Base-by-base conservation (phyloP, 2,113 vertebrate species). In the Turdus rufiventris region DNA sequence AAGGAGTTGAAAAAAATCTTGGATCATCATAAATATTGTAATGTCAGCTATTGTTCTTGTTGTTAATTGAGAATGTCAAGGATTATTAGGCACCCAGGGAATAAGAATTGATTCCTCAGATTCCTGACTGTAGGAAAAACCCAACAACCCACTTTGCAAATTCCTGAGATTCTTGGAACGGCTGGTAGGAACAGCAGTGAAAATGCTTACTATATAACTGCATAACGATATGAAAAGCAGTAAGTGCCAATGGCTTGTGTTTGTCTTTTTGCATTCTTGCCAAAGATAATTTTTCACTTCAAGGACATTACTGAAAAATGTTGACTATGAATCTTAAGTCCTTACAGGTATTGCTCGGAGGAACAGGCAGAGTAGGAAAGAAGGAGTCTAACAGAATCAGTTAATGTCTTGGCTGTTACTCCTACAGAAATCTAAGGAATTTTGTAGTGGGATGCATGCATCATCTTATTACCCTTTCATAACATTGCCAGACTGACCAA, bases 161-260 rank as follows among this genome's bases (percentile, higher is more conserved):
- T 94, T 95, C 79, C 63, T 83, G 60, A 94, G 92, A 92, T 94
- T 94, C 89, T 93, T 96, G 84, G 87, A 96, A 89, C 75, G 89
- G 81, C 75, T 2, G 76, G 83, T 57, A 88, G 62, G 50, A 94
- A 71, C 84, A 82, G 91, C 74, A 91, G 87, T 63, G 61, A 91
- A 97, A 96, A 79, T 91, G 88, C 89, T 92, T 93, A 93, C 82
- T 80, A 20, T 87, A 54, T 68, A 90, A 89, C 57, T 81, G 25
- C 9, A 15, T 78, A 76, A 85, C 13, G 6, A 60, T 90, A 94
- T 83, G 62, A 94, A 95, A 91, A 91, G 68, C 50, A 73, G 6
- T 66, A 87, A 93, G 81, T 75, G 85, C 66, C 93, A 93, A 79
- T 75, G 87, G 83, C 75, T 91, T 89, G 66, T 94, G 85, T 94